Percentiles rank a stretch among this genome's conserved stretches.
phyloP scores from a whole-genome alignment of 2,797 vertebrate species.

The Pitangus sulphuratus region DNA sequence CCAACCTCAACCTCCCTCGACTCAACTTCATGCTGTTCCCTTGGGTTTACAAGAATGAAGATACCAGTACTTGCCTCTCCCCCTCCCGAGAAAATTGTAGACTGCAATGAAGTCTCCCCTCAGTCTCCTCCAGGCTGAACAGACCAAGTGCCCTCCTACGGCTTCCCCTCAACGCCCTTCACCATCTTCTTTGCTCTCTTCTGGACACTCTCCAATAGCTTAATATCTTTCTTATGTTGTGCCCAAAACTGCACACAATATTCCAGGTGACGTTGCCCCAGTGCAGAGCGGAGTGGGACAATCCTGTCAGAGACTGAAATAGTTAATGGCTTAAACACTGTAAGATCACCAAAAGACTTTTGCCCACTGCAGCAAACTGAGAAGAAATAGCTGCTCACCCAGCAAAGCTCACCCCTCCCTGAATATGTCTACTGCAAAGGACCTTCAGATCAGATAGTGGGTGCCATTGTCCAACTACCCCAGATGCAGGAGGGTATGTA shows the following conservation, averaged over 20 bases:
- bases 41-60: not conserved
- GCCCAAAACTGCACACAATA: not conserved
- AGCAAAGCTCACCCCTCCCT: too few species aligned
- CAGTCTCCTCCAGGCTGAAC: not conserved
- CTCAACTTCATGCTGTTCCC: not conserved
- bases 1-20: fast-evolving
- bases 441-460: too few species aligned
- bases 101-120: not conserved
- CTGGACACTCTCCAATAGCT: not conserved
- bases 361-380: too few species aligned
- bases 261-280: not conserved
- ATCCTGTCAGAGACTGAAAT: too few species aligned
- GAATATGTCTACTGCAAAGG: too few species aligned
- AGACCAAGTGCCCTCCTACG: not conserved
- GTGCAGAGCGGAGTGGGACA: not conserved
- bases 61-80: not conserved
- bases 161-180: not conserved
- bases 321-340: too few species aligned
- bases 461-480: too few species aligned
- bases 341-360: too few species aligned
- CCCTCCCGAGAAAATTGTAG: too few species aligned
- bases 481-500: too few species aligned
- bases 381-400: too few species aligned
- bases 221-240: not conserved
- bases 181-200: not conserved